Base-by-base conservation (phyloP, 2,888 invertebrate genomes). In the Scaeva pyrastri region DNA sequence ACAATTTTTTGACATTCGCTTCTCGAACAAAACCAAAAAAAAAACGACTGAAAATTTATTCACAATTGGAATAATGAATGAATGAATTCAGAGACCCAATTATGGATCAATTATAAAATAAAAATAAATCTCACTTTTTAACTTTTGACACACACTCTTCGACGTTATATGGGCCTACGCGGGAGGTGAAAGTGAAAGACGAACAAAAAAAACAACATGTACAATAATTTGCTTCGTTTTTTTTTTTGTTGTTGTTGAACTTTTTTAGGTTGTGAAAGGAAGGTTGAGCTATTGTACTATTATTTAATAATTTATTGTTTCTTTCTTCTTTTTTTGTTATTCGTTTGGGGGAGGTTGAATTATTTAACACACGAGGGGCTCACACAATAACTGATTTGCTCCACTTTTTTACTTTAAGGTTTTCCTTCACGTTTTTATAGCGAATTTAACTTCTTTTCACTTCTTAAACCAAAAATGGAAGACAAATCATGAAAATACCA, bases 151-250 rank as follows among this genome's bases (percentile, higher is more conserved):
- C 52, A 52, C 23, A n/a, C 50, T 12, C 45, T 11, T 10, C 6
- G 19, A 48, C 10, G 3, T 48, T 48, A 19, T 19, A 2, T 31
- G 2, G 21, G 36, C 21, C 52, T 12, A 43, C 79, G 64, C 79
- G 56, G 79, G 74, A 78, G 79, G 79, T 84, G 83, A 84, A 84
- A 84, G 79, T 71, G 64, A 84, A 78, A 39, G 45, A 56, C 56
- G 16, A 26, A 2, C 45, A 55, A 26, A 2, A 45, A 55, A 36
- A n/a, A 58, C 1, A 43, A 26, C 12, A 52, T n/a, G n/a, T 12
- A 48, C 23, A 52, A n/a, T n/a, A n/a, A 52, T 26, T 16, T 66
- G n/a, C 0, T 12, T 52, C n/a, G 5, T 16, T 56, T 39, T 12
- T 19, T 1, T 58, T 14, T 6, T 64, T 64, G 0, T 26, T 64